A percentile compares a stretch with the other conserved stretches of the same genome.
Conservation (phyloP, 2,113 vertebrate species). For the Notechis scutatus region DNA sequence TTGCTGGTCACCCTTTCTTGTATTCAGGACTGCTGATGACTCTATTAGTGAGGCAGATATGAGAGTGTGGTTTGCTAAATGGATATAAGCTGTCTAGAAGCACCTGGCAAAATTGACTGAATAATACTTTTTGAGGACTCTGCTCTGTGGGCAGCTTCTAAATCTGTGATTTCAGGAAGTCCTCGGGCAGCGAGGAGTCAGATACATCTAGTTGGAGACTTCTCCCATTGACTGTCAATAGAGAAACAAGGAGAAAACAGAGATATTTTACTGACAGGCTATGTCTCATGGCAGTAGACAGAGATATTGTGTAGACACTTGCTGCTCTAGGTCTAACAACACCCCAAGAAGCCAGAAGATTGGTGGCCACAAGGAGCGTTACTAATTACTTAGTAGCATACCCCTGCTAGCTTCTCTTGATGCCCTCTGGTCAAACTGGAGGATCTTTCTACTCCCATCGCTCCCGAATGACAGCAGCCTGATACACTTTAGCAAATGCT, state of each 20-base stretch:
- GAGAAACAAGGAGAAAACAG: background rate
- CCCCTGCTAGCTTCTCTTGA: too few species aligned
- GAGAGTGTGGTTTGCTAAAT: background rate
- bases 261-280: background rate
- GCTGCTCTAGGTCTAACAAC: background rate
- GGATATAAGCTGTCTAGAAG: background rate
- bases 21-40: background rate
- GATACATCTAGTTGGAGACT: background rate
- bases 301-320: background rate
- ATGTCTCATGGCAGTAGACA: background rate
- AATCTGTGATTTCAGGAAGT: background rate
- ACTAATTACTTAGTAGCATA: background rate
- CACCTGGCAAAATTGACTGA: background rate
- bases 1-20: background rate
- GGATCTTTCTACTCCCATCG: background rate
- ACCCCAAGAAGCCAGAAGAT: too few species aligned
- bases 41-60: background rate
- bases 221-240: background rate
- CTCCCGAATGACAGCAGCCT: background rate
- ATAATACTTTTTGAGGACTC: background rate
- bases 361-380: background rate
- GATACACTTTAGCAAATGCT: background rate
- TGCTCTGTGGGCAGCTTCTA: background rate
- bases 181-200: background rate
- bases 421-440: background rate